Base-by-base conservation (phyloP, 2,797 vertebrate species). In the Spondyliosoma cantharus region DNA sequence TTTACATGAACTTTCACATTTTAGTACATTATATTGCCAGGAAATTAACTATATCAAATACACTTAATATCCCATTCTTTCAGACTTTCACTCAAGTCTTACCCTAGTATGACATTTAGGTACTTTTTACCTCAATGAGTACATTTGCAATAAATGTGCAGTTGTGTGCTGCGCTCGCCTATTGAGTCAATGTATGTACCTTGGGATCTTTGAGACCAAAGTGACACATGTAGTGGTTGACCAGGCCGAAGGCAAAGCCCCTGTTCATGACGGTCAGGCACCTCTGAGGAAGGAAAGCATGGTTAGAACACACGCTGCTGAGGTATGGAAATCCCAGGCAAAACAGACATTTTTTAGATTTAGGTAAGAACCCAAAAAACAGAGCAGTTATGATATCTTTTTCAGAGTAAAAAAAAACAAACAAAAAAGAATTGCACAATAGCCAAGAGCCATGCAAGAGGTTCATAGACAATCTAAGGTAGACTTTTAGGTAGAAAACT, bases 231-330 rank as follows among this genome's bases (percentile, higher is more conserved):
- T 99, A 99, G 94, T 98, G 97, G 87, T 98, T 99, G 89, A 99
- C 94, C 80, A 99, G 87, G 74, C 96, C 95, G 77, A 99, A 99
- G 76, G 96, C 95, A 82, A 98, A 99, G 61, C 98, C 97, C 92
- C 98, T 95, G 92, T 99, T 97, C 97, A 99, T 99, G 87, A 99
- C 94, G 0, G 97, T 98, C 89, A 99, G 93, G 78, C 97, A 98
- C 72, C 97, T 95, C 98, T 99, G 92, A 54, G 70, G 72, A 89
- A 0, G 87, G 67, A 72, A 71, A 70, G 20, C 1, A 0, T 3
- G 24, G 17, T 77, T 20, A 78, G 32, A 3, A 7, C 45, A 54
- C 54, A 24, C 17, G 27, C 17, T 8, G 54, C 16, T n/a, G 22
- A 48, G 25, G 25, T 15, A 27, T 19, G 5, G 9, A 27, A 46